phyloP scores from a whole-genome alignment of 2,888 invertebrate species.

The Sicus ferrugineus region DNA sequence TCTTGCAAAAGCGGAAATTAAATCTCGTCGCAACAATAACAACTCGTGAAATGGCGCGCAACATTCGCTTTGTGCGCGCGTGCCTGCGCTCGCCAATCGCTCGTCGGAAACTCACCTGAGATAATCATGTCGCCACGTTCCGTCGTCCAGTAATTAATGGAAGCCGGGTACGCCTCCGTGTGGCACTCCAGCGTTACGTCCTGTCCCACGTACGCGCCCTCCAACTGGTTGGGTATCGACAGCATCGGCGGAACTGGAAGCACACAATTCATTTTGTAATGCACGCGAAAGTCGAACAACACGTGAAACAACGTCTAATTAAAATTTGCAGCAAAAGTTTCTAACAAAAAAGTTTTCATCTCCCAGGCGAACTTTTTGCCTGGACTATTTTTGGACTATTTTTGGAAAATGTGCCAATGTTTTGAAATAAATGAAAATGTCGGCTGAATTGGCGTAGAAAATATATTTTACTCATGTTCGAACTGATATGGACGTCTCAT shows the following conservation, averaged over 20 bases:
- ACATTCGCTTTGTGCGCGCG: background rate
- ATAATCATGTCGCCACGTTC: conserved; percentile 92
- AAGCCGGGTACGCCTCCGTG: conserved; percentile 90
- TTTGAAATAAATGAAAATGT: no score
- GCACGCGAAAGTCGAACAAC: background rate
- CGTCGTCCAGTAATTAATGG: conserved; percentile 94
- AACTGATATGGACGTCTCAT: no score
- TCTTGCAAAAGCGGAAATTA: conserved; percentile 10
- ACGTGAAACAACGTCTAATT: no score
- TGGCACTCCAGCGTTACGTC: conserved; percentile 89
- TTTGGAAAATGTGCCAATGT: no score
- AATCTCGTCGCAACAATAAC: background rate
- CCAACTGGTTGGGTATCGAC: conserved; percentile 91
- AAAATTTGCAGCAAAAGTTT: no score
- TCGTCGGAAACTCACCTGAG: conserved; percentile 74
- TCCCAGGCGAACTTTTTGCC: no score
- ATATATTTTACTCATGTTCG: no score
- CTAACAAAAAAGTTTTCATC: no score
- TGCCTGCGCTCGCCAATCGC: background rate
- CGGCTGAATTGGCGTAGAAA: no score
- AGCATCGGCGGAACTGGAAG: conserved; percentile 89
- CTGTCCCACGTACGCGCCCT: conserved; percentile 88
- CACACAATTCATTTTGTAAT: background rate
- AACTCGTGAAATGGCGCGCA: background rate
- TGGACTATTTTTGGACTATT: no score